Evolutionary conservation across 92 coral and sea anemone genomes (phyloP).

Genomic region (Parazoanthus darwini): DNA sequence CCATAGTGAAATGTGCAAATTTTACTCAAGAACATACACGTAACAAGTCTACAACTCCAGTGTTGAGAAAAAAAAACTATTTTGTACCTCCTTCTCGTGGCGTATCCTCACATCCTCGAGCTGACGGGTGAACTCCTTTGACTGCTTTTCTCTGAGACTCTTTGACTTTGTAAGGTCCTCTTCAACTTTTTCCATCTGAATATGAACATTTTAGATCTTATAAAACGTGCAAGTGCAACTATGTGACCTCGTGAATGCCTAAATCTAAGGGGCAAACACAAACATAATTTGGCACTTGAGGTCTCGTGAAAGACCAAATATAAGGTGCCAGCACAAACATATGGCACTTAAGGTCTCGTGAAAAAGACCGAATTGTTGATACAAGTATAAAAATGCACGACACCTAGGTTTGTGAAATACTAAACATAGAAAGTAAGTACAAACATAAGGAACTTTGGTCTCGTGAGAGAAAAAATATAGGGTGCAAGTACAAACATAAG

Average conservation of each 20-base stretch:
- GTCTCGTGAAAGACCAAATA: not conserved
- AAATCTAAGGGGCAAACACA: not conserved
- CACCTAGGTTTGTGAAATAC: not conserved
- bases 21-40: too few species aligned
- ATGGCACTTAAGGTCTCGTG: too few species aligned
- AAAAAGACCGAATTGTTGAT: too few species aligned
- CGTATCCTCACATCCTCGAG: slow-evolving; percentile 84
- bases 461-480: not conserved
- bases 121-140: slow-evolving; percentile 87
- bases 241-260: too few species aligned
- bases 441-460: not conserved
- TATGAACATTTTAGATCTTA: not conserved
- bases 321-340: not conserved
- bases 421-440: not conserved
- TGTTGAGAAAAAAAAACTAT: not conserved
- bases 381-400: too few species aligned
- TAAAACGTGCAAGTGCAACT: not conserved
- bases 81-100: slow-evolving; percentile 83
- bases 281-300: too few species aligned
- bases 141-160: slow-evolving; percentile 92
- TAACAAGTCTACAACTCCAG: not conserved
- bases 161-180: slow-evolving; percentile 93
- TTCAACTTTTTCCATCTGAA: slow-evolving; percentile 95
- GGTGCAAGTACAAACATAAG: not conserved
- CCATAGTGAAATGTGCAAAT: too few species aligned